Evolutionary conservation across 1,140 invertebrate species (phyloP), one percentile per base, ranked within the genome.

Genomic region (Drosophila gunungcola): DNA sequence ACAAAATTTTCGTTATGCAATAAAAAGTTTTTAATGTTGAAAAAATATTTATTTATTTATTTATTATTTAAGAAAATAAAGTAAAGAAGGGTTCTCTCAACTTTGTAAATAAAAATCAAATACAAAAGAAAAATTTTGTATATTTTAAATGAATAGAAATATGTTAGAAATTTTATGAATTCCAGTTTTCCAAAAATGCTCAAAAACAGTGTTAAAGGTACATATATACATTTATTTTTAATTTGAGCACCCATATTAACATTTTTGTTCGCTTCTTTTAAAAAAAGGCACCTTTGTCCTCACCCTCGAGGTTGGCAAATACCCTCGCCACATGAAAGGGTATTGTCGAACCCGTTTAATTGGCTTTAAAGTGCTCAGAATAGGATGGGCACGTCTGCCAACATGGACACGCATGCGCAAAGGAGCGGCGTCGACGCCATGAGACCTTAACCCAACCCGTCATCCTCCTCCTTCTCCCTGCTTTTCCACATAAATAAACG

Each of bases 281-380:
- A 2, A 41, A 9, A 9, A 29, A 34, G n/a, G 25, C 9, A 11
- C 21, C 4, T 7, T 3, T 42, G 2, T 42, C 3, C 57, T 39
- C 13, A 21, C 13, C 32, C 41, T 32, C 53, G 32, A 41, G 55
- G 45, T 42, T 36, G 11, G 56, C 10, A 21, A 34, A 58, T 53
- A 72, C 34, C 29, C 45, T 36, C 4, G 21, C 16, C 11, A 7
- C 16, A 48, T 32, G 34, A 41, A 39, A 53, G 53, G 61, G 46
- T 11, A 67, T 67, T 51, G 29, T 42, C 36, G 77, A 86, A 78
- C 64, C 78, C 78, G 67, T 82, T 76, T 86, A 88, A 86, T 86
- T 86, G 78, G 78, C 83, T 76, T 68, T 73, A 75, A 61, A 78
- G 75, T 70, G 55, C 52, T 34, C 42, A 52, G 63, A 69, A 77